Evolutionary conservation across 1,140 invertebrate genomes (phyloP).

Genomic region (Heliothis subflexa): DNA sequence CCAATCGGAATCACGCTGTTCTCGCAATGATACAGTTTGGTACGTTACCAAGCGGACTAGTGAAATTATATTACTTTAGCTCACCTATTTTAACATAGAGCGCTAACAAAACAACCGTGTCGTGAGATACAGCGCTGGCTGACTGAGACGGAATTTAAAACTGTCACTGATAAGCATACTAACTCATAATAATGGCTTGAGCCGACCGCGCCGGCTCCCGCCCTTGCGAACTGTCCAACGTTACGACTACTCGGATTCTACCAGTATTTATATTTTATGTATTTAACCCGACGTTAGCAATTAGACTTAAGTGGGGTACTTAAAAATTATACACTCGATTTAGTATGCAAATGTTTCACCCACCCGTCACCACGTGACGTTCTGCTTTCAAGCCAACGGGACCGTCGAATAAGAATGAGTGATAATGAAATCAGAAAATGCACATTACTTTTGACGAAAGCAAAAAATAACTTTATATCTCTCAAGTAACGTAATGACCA

Average conservation of each 20-base stretch:
- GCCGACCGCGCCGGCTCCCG: constrained; percentile 48
- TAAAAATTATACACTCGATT: constrained; percentile 47
- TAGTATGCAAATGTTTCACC: constrained; percentile 43
- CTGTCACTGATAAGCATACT: constrained; percentile 69
- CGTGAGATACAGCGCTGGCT: constrained; percentile 59
- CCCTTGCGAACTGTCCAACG: constrained; percentile 52
- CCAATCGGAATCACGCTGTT: no score
- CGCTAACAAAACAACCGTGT: constrained; percentile 43
- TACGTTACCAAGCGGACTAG: no score
- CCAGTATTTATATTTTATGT: constrained; percentile 45
- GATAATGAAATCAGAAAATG: constrained; percentile 16
- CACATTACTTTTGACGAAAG: constrained; percentile 16
- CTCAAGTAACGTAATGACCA: neutral
- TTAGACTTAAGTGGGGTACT: constrained; percentile 47
- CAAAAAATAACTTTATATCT: constrained; percentile 11
- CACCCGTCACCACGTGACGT: constrained; percentile 26
- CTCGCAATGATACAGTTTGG: no score
- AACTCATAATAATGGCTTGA: constrained; percentile 72
- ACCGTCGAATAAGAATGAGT: constrained; percentile 7
- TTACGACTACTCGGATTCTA: constrained; percentile 49
- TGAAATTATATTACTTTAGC: neutral
- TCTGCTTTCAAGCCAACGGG: neutral
- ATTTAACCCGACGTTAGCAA: constrained; percentile 44
- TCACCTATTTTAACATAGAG: constrained; percentile 6
- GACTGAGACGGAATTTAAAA: constrained; percentile 71